Evolutionary conservation across 2,797 vertebrate species (phyloP), one percentile per base, ranked within the genome.

Genomic region (Alectoris magna): DNA sequence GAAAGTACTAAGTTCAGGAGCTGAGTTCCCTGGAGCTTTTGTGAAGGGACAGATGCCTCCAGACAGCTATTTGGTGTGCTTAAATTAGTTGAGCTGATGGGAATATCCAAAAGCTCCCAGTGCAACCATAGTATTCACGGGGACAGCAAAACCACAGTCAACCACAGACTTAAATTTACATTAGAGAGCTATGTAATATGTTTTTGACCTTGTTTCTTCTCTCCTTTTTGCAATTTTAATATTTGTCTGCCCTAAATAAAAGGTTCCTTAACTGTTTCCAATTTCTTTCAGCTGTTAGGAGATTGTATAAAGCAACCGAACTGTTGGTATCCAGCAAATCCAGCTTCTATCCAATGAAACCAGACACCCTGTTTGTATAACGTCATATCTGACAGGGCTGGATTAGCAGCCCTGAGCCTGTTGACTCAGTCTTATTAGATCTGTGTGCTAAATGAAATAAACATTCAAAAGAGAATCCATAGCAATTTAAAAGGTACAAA

Each of bases 351-450:
- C 84, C 84, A 90, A 87, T 90, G 96, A 96, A 97, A 97, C 87
- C 9, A 34, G 93, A 97, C 76, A 90, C 86, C 51, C 23, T 89
- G 87, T 91, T 97, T 92, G 85, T 93, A 96, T 92, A 97, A 95
- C 10, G 9, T 88, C 92, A 81, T 87, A 80, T 77, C 29, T 97
- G 95, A 95, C 90, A 91, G 86, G 67, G 48, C 74, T 84, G 92
- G 74, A 91, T 95, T 93, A 94, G 78, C 72, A 93, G 88, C 51
- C 82, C 76, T 5, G 11, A 64, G 59, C 14, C 55, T 92, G 89
- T 90, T 62, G 36, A 41, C 88, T 96, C 87, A 75, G 70, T 93
- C 84, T 90, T 90, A 81, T 72, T 95, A 88, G 78, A 14, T 64
- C n/a, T 75, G 24, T 70, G 87, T 39, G 64, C 31, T 81, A 95